These are phyloP conservation scores for Ruditapes philippinarum DNA, from an alignment of 1,140 invertebrate species.

Conservation along the genomic window DNA sequence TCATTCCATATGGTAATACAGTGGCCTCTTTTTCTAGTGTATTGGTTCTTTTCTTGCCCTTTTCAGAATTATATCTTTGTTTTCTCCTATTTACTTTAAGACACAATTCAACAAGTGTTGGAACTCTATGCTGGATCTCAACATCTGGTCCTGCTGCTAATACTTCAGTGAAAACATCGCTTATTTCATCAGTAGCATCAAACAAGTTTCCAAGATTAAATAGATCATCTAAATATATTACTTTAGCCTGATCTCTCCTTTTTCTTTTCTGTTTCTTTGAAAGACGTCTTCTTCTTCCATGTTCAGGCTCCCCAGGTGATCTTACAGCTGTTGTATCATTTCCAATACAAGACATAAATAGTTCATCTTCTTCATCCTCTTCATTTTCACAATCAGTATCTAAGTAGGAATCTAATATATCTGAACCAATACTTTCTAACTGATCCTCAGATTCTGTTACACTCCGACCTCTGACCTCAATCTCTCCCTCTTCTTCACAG, in stretches of 20 bases:
- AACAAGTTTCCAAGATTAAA: constrained; percentile 34
- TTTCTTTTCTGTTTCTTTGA: constrained; percentile 60
- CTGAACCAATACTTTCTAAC: constrained; percentile 9
- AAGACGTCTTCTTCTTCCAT: constrained; percentile 10
- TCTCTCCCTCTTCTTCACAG: constrained; percentile 35
- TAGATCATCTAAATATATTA: constrained; percentile 28
- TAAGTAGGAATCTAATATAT: background rate
- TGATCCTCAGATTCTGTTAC: background rate
- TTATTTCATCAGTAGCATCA: constrained; percentile 40
- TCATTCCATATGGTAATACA: background rate
- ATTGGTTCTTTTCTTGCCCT: background rate
- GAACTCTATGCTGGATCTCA: constrained; percentile 23
- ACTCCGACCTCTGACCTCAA: background rate
- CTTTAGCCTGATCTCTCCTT: constrained; percentile 33
- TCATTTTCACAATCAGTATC: background rate
- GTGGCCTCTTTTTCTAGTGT: background rate
- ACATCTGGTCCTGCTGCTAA: background rate
- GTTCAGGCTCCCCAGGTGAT: background rate
- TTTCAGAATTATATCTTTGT: constrained; percentile 1
- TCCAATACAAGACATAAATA: background rate
- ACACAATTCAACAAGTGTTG: constrained; percentile 45
- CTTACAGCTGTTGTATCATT: background rate
- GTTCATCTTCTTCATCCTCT: background rate
- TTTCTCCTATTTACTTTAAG: constrained; percentile 23
- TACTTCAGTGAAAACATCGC: constrained; percentile 16